Evolutionary conservation across 2,113 vertebrate genomes (phyloP), one percentile per base, ranked within the genome.

Genomic region (Bos javanicus): DNA sequence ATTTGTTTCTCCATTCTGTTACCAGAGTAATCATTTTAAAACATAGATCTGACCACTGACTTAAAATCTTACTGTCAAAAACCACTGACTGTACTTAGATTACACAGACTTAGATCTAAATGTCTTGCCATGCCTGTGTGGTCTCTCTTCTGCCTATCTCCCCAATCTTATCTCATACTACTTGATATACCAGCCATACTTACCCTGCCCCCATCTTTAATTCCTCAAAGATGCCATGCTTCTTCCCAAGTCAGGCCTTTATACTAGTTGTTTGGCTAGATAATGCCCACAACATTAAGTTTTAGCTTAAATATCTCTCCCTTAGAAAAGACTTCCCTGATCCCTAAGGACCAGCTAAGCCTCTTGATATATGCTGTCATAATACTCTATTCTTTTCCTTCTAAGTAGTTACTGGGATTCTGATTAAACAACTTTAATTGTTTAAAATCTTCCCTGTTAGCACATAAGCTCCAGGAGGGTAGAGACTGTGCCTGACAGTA

Each of bases 381-480:
- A 81, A 87, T 78, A 64, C 6, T 14, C 8, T 39, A 48, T 87
- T 91, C 25, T n/a, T 62, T 36, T 21, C 92, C 52, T 14, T 96
- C 19, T 43, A 15, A 83, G 67, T 30, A 64, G 15, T 30, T 50
- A 74, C 0, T 76, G 11, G 64, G 9, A 89, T 91, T 91, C 52
- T 85, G 46, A 81, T 85, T 56, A 93, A 97, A 46, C 78, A 90
- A 57, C 23, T 76, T 19, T 83, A 83, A 91, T 54, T 46, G 43
- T 43, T 91, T 90, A 95, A 96, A 96, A 96, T 52, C 54, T 92
- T 97, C 19, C 33, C 21, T 93, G 39, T 48, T 94, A 88, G n/a
- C 87, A 88, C 19, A 59, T 60, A 94, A 94, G 33, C 33, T 82
- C 25, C 88, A 88, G 67, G 74, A 95, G 25, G 7, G 14, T 2